These are phyloP conservation scores for Arvicola amphibius DNA, from an alignment of 2,797 vertebrate species.

Conservation along the genomic window DNA sequence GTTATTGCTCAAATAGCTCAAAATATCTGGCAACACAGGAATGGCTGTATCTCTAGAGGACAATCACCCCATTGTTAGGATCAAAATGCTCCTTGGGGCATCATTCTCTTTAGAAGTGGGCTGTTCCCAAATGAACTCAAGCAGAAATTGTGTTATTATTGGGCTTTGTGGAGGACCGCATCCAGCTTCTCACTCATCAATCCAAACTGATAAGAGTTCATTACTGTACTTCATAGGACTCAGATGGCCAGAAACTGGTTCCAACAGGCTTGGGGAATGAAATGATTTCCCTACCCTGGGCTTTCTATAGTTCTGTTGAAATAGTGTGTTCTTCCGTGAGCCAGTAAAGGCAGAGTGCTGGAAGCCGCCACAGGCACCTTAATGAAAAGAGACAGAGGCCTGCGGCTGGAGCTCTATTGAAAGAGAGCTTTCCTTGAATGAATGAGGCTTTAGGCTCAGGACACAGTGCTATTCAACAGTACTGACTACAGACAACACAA, in stretches of 20 bases:
- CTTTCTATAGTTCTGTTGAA: background rate
- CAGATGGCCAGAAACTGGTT: background rate
- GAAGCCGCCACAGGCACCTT: background rate
- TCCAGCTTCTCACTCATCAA: background rate
- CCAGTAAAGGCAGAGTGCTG: too few relatives aligned
- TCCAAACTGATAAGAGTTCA: background rate
- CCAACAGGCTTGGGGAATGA: background rate
- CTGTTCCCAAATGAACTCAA: background rate
- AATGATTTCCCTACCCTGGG: background rate
- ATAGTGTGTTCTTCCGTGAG: background rate
- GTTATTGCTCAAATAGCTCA: background rate
- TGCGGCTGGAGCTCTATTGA: too few relatives aligned
- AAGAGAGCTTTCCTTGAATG: background rate
- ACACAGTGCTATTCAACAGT: background rate
- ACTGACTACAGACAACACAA: background rate
- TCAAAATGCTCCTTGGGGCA: background rate
- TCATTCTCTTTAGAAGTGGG: background rate
- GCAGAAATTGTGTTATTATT: background rate
- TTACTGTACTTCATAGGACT: background rate
- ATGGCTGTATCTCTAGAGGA: background rate
- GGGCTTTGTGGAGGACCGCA: background rate
- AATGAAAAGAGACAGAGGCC: background rate
- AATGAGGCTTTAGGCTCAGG: background rate
- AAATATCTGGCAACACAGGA: background rate
- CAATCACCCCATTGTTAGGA: background rate